phyloP scores from a whole-genome alignment of 2,797 vertebrate genomes.

The Toxotes lorentzi region DNA sequence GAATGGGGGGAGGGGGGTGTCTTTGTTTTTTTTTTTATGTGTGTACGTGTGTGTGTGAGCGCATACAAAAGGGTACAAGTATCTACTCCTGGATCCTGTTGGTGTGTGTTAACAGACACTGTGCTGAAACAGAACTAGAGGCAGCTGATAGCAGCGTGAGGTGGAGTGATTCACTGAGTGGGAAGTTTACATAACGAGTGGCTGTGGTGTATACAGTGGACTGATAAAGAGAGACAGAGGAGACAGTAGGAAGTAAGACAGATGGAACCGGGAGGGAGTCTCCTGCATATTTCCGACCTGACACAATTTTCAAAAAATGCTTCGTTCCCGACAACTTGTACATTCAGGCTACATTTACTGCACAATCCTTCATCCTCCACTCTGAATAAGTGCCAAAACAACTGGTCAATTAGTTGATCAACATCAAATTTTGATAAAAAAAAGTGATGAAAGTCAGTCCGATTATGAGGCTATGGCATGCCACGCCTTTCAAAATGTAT shows the following conservation, averaged over 20 bases:
- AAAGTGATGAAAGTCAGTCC: neutral
- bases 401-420: neutral
- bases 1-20: conserved; percentile 9
- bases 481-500: no score
- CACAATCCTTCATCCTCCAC: no score
- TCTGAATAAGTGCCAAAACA: neutral
- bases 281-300: conserved; percentile 45
- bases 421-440: neutral
- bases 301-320: conserved; percentile 34
- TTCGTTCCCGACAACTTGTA: conserved; percentile 20
- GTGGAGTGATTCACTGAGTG: conserved; percentile 63
- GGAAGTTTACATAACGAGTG: conserved; percentile 79
- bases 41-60: conserved; percentile 15
- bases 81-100: conserved; percentile 6
- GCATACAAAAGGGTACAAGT: conserved; percentile 14
- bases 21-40: neutral
- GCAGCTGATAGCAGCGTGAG: conserved; percentile 57
- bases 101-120: conserved; percentile 15
- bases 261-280: conserved; percentile 43
- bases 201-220: conserved; percentile 67
- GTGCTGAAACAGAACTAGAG: conserved; percentile 60
- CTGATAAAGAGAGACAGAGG: conserved; percentile 54
- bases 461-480: no score
- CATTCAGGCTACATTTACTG: neutral
- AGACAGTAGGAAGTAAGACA: conserved; percentile 52